phyloP scores from a whole-genome alignment of 2,113 vertebrate species.

The Larimichthys crocea region DNA sequence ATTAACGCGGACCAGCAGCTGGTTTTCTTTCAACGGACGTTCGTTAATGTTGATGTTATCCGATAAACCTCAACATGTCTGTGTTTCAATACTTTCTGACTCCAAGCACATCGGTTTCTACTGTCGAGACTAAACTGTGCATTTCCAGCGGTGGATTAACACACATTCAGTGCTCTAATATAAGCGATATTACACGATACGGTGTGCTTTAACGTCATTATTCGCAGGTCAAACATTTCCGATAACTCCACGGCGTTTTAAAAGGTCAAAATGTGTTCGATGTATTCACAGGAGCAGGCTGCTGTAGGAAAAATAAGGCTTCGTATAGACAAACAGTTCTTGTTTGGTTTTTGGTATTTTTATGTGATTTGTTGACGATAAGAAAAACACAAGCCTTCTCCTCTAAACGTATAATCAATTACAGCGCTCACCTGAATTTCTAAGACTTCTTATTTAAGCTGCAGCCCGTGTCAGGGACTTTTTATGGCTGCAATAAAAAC shows the following conservation, averaged over 20 bases:
- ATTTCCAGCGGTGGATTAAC: too few species aligned
- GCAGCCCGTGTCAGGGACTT: not conserved
- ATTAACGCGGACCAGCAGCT: not conserved
- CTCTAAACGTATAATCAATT: slow-evolving; percentile 26
- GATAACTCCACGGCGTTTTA: too few species aligned
- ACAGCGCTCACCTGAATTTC: not conserved
- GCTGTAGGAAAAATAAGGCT: not conserved
- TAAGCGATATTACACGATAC: too few species aligned
- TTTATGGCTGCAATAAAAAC: slow-evolving; percentile 17
- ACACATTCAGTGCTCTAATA: too few species aligned
- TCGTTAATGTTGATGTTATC: too few species aligned
- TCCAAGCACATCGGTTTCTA: too few species aligned
- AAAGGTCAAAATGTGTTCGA: too few species aligned
- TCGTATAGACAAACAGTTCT: not conserved
- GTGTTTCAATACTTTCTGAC: too few species aligned
- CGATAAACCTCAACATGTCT: too few species aligned
- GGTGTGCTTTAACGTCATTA: too few species aligned
- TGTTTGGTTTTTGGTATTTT: slow-evolving; percentile 14
- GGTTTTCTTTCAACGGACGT: not conserved
- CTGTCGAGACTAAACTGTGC: too few species aligned
- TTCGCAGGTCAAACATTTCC: too few species aligned
- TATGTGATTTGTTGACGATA: not conserved
- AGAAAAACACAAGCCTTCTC: slow-evolving; percentile 10
- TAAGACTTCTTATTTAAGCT: slow-evolving; percentile 13
- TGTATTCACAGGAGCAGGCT: not conserved